Conservation (phyloP, 1,140 invertebrate species). For the Heliothis subflexa region DNA sequence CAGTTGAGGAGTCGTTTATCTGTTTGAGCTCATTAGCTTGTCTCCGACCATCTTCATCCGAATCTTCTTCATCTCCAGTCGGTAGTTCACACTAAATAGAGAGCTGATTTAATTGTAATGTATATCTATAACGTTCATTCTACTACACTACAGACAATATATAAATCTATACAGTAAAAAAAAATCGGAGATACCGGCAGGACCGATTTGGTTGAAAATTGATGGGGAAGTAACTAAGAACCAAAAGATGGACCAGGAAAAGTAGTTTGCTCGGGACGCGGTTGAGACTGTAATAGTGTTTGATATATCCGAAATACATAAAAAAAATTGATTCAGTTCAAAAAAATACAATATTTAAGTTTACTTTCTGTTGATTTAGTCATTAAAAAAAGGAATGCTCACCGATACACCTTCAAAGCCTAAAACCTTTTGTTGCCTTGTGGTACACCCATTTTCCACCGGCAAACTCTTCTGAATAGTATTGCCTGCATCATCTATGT, state of each 20-base stretch:
- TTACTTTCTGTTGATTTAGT: too few relatives aligned
- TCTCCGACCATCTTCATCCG: not conserved
- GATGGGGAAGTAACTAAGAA: too few relatives aligned
- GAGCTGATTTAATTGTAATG: not conserved
- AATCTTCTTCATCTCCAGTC: not conserved
- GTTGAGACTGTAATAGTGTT: too few relatives aligned
- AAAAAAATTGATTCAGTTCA: too few relatives aligned
- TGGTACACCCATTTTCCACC: slow-evolving; percentile 27
- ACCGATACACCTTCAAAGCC: slow-evolving; percentile 36
- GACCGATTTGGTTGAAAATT: too few relatives aligned
- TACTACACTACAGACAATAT: too few relatives aligned
- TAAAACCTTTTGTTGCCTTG: not conserved
- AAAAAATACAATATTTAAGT: too few relatives aligned
- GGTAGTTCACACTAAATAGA: slow-evolving; percentile 10
- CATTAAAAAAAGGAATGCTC: not conserved
- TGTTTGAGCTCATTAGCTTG: not conserved
- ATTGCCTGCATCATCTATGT: slow-evolving; percentile 46
- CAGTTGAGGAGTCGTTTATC: not conserved
- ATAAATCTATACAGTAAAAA: too few relatives aligned
- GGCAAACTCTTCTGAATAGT: not conserved
- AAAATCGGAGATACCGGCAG: too few relatives aligned
- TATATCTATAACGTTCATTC: not conserved
- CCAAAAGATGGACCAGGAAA: too few relatives aligned
- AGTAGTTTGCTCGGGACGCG: too few relatives aligned
- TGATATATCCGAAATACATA: too few relatives aligned